phyloP scores from a whole-genome alignment of 2,113 vertebrate species.

The Halichoeres trimaculatus region DNA sequence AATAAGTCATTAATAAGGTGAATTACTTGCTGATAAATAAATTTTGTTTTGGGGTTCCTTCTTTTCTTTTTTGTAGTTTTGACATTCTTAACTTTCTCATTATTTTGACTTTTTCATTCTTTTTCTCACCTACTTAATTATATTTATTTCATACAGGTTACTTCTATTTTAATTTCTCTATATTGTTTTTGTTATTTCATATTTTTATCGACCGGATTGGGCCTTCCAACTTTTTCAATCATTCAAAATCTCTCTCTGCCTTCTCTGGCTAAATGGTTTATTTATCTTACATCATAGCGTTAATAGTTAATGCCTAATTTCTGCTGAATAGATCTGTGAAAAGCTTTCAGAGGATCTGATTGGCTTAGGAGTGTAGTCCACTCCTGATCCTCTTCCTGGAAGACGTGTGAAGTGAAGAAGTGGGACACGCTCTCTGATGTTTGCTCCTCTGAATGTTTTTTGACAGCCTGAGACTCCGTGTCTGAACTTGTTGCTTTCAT shows the following conservation, averaged over 20 bases:
- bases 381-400: background rate
- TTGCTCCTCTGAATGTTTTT: background rate
- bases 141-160: too few species aligned
- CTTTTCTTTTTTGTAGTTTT: too few species aligned
- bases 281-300: background rate
- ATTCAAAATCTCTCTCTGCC: background rate
- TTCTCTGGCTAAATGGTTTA: background rate
- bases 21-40: too few species aligned
- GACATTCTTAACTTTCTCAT: too few species aligned
- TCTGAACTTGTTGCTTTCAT: conserved; percentile 38
- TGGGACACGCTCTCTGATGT: conserved; percentile 11
- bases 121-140: too few species aligned
- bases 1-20: too few species aligned
- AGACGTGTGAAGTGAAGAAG: background rate
- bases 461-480: background rate
- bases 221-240: background rate
- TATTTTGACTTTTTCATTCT: too few species aligned
- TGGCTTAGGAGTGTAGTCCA: background rate
- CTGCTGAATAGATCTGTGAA: background rate
- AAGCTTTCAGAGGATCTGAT: background rate
- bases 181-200: too few species aligned
- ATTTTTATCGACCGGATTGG: too few species aligned
- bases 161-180: too few species aligned
- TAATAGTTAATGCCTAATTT: background rate
- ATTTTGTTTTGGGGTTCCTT: too few species aligned